Conservation (phyloP, 2,797 vertebrate genomes). For the Benthosema pterotum region DNA sequence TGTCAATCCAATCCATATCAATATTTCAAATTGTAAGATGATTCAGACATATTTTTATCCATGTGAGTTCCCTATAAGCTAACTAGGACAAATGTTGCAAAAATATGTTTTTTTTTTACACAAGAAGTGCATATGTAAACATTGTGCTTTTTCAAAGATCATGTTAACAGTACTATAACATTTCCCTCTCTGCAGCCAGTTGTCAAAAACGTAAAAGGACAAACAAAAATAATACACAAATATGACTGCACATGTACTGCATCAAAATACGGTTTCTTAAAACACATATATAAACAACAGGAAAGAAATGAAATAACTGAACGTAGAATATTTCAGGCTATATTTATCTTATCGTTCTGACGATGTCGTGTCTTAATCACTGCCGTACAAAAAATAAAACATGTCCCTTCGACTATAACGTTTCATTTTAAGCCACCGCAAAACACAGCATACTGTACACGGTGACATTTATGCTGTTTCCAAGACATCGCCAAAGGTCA, state of each 20-base stretch:
- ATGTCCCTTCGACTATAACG: conserved; percentile 59
- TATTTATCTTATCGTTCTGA: conserved; percentile 75
- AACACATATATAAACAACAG: conserved; percentile 12
- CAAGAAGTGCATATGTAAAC: background rate
- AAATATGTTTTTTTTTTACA: background rate
- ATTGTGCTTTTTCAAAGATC: too few species aligned
- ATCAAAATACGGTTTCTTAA: conserved; percentile 57
- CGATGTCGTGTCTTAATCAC: conserved; percentile 65
- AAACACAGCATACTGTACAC: conserved; percentile 42
- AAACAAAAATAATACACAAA: conserved; percentile 33
- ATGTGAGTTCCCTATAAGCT: background rate
- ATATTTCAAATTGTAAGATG: conserved; percentile 10
- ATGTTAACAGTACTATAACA: too few species aligned
- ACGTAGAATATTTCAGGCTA: conserved; percentile 77
- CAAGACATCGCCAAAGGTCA: conserved; percentile 58
- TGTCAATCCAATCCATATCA: conserved; percentile 11
- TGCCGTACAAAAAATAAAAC: conserved; percentile 36
- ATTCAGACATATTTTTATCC: background rate
- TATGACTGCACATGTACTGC: conserved; percentile 32
- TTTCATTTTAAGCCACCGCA: conserved; percentile 47
- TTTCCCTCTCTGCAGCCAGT: too few species aligned
- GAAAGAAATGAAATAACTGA: too few species aligned
- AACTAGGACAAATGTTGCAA: background rate
- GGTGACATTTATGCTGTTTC: conserved; percentile 42
- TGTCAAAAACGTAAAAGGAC: too few species aligned